Evolutionary conservation across 2,797 vertebrate genomes (phyloP).

Genomic region (Lepus oiostolus): DNA sequence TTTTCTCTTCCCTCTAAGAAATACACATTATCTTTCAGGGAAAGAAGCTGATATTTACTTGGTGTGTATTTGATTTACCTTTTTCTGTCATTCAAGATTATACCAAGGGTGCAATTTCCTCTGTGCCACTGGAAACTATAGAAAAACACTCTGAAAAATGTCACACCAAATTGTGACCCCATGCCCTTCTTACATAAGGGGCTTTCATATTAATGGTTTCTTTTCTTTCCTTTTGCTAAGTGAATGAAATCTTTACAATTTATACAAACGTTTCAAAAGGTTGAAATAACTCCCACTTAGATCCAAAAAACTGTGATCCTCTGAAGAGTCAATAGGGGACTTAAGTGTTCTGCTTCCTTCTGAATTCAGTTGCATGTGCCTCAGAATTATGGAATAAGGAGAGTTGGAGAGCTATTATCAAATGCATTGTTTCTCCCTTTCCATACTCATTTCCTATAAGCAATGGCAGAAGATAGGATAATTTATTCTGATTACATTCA

Average conservation of each 20-base stretch:
- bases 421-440: neutral
- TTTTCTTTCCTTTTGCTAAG: neutral
- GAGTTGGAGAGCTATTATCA: neutral
- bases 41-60: neutral
- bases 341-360: neutral
- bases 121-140: neutral
- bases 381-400: neutral
- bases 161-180: neutral
- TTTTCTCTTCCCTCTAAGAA: neutral
- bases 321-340: neutral
- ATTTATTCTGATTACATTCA: constrained; percentile 31
- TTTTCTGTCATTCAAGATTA: neutral
- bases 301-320: neutral
- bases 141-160: neutral
- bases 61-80: neutral
- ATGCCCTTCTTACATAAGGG: neutral
- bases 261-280: neutral
- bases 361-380: neutral
- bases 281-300: neutral
- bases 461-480: neutral
- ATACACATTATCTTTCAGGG: neutral
- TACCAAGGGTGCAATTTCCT: neutral
- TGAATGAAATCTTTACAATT: neutral
- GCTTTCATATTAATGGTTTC: neutral
- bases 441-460: neutral